A percentile compares a stretch with the other conserved stretches of the same genome.
These are phyloP conservation scores for Mystacides longicornis DNA, from an alignment of 2,888 invertebrate genomes.

Conservation along the genomic window DNA sequence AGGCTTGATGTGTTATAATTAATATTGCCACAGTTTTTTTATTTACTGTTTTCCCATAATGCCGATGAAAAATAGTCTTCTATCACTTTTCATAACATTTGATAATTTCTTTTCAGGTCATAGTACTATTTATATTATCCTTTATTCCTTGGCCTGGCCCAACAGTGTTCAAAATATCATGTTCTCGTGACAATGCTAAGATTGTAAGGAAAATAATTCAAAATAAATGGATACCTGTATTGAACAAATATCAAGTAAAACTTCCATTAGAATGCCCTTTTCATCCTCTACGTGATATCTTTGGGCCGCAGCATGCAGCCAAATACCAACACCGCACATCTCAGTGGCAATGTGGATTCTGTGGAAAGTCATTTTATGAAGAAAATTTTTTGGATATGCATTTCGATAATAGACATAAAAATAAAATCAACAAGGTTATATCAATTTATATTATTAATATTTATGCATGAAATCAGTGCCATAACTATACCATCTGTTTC, in stretches of 20 bases:
- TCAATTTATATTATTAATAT: too few species aligned
- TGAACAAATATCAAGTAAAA: constrained; percentile 82
- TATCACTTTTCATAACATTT: too few species aligned
- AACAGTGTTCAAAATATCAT: constrained; percentile 78
- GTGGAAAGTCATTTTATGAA: constrained; percentile 87
- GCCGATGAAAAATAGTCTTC: too few species aligned
- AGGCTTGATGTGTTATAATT: too few species aligned
- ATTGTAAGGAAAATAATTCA: constrained; percentile 81
- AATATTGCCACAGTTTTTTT: too few species aligned
- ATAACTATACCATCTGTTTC: too few species aligned
- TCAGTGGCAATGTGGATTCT: constrained; percentile 86
- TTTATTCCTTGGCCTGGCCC: constrained; percentile 86
- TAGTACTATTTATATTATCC: constrained; percentile 72
- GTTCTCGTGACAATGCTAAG: constrained; percentile 82
- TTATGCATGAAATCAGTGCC: too few species aligned
- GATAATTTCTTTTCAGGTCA: constrained; percentile 69
- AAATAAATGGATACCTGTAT: constrained; percentile 85
- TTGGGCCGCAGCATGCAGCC: constrained; percentile 78
- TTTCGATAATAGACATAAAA: constrained; percentile 82
- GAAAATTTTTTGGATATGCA: constrained; percentile 81
- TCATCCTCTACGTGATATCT: constrained; percentile 80
- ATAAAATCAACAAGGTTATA: constrained; percentile 72
- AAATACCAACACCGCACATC: constrained; percentile 79
- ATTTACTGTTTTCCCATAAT: too few species aligned
- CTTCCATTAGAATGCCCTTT: constrained; percentile 85